Percentiles rank a stretch among this genome's conserved stretches.
These are phyloP conservation scores for Leptothorax acervorum DNA, from an alignment of 2,888 invertebrate species.

Conservation along the genomic window DNA sequence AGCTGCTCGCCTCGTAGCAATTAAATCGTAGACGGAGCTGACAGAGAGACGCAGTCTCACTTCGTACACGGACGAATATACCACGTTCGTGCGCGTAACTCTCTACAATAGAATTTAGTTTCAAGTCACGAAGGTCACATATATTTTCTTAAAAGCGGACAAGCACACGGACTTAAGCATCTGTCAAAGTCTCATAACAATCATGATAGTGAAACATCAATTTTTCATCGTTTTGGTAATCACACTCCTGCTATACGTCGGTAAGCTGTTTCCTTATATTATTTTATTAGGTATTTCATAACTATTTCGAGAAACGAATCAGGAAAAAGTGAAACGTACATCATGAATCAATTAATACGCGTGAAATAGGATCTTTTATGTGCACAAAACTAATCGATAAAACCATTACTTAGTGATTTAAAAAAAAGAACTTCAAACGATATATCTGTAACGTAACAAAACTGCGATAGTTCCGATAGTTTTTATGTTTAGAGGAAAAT, in stretches of 20 bases:
- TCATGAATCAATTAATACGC: not conserved
- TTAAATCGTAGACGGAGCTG: conserved; percentile 46
- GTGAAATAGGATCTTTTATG: not conserved
- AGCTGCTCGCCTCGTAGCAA: conserved; percentile 60
- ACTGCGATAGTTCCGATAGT: not conserved
- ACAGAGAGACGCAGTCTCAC: conserved; percentile 68
- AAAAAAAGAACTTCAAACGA: not conserved
- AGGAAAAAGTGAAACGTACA: not conserved
- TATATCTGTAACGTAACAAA: not conserved
- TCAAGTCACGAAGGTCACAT: not conserved
- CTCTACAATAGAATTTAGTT: conserved; percentile 16
- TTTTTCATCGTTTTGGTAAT: conserved; percentile 71
- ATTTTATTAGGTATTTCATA: not conserved
- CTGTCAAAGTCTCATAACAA: not conserved
- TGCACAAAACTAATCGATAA: not conserved
- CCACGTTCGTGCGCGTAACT: not conserved
- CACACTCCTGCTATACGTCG: conserved; percentile 71
- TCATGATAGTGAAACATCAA: conserved; percentile 63
- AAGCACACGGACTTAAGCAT: not conserved
- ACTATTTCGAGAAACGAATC: not conserved
- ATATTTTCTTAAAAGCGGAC: not conserved
- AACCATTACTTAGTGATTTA: not conserved
- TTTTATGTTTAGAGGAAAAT: not conserved
- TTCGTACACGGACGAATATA: conserved; percentile 61
- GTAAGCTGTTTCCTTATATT: conserved; percentile 68